Evolutionary conservation across 2,797 vertebrate genomes (phyloP), one percentile per base, ranked within the genome.

Genomic region (Moxostoma hubbsi): DNA sequence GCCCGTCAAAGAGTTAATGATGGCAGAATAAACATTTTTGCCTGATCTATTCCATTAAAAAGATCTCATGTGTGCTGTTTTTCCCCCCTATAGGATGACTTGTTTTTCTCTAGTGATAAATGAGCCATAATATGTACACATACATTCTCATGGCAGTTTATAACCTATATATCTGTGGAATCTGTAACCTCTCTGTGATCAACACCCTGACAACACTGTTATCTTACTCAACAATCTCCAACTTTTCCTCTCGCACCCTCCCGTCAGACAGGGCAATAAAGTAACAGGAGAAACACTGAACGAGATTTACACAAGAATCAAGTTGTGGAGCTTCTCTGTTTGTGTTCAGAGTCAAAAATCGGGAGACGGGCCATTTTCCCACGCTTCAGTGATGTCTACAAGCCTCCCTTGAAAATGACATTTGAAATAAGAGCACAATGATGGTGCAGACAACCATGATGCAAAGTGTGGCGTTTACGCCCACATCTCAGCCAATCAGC

Each of bases 251-350:
- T 36, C 36, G 4, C 36, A 36, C 36, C 36, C 63, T 67, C 46
- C 47, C 0, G 4, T 59, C 54, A 12, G 75, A 63, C 7, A 8
- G 9, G 43, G 51, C 18, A 46, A 68, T 77, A 50, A 68, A 59
- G 64, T 76, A 67, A 67, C 55, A 50, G 46, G 46, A 76, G 46
- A 76, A 76, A 77, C 64, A 63, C 6, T 47, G 12, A 66, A 11
- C 46, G 61, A 66, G 18, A 75, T 5, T 59, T 15, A 59, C 24
- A 63, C 64, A 77, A 68, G 46, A 59, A 59, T 68, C 45, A 15
- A 13, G 11, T 55, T 59, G 43, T 50, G 53, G 46, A 58, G 54
- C 45, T 67, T 58, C 45, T 49, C 45, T 49, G 53, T 76, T 75
- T 75, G 16, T 55, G 15, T 18, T 36, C 11, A 57, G 12, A 59